A percentile compares a stretch with the other conserved stretches of the same genome.
phyloP scores from a whole-genome alignment of 2,113 vertebrate genomes.

The Siphamia tubifer region DNA sequence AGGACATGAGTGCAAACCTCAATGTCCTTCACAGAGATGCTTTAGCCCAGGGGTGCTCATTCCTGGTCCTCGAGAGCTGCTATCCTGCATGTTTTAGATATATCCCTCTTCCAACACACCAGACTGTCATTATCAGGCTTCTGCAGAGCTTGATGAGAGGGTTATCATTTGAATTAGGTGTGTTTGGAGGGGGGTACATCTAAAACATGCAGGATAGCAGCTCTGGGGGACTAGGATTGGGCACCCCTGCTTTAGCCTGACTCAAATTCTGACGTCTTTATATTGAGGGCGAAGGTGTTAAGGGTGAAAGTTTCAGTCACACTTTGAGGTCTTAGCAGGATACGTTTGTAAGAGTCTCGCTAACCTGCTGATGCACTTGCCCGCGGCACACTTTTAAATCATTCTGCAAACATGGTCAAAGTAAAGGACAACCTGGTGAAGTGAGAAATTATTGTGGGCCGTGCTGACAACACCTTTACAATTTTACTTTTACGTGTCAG shows the following conservation, averaged over 20 bases:
- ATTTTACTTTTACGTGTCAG: constrained; percentile 20
- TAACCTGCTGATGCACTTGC: neutral
- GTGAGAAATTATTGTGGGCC: constrained; percentile 6
- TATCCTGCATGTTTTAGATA: too few relatives aligned
- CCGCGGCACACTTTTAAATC: neutral
- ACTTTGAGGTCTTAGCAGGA: neutral
- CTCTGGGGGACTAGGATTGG: too few relatives aligned
- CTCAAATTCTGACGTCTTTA: too few relatives aligned
- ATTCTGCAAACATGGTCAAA: neutral
- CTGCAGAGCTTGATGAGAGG: too few relatives aligned
- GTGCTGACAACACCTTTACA: constrained; percentile 15
- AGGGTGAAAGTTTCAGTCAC: neutral
- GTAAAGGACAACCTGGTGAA: constrained; percentile 11
- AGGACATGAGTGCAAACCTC: neutral
- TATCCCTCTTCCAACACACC: too few relatives aligned
- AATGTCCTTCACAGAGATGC: neutral
- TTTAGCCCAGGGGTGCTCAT: too few relatives aligned
- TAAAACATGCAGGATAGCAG: too few relatives aligned
- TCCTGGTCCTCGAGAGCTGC: too few relatives aligned
- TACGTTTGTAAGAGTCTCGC: neutral
- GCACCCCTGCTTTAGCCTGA: too few relatives aligned
- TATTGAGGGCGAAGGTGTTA: neutral
- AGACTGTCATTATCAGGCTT: too few relatives aligned
- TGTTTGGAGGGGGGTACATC: too few relatives aligned
- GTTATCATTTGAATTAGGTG: too few relatives aligned